phyloP scores from a whole-genome alignment of 2,888 invertebrate species.

The Perdita meconis region DNA sequence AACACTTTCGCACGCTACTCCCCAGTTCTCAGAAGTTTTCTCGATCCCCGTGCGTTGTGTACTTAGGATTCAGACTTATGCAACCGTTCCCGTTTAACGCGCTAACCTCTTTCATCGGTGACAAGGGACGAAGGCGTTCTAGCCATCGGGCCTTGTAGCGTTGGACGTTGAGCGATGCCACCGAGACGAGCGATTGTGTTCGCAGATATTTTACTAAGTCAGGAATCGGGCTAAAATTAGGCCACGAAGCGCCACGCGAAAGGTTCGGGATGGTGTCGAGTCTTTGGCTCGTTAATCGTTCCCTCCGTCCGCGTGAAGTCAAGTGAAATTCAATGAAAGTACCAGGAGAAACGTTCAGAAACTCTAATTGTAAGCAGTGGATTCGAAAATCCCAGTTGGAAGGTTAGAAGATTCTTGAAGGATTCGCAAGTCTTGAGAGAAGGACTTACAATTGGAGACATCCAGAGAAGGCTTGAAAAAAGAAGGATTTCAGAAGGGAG shows the following conservation, averaged over 20 bases:
- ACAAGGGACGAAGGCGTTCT: slow-evolving; percentile 74
- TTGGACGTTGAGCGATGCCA: slow-evolving; percentile 83
- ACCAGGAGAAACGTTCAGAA: not conserved
- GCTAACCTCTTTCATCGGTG: slow-evolving; percentile 67
- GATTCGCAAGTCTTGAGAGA: too few species aligned
- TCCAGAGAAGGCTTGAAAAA: too few species aligned
- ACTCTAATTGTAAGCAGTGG: too few species aligned
- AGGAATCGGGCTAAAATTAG: slow-evolving; percentile 78
- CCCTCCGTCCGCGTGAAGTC: slow-evolving; percentile 4
- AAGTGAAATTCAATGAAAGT: not conserved
- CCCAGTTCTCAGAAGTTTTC: slow-evolving; percentile 35
- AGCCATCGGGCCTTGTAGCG: slow-evolving; percentile 81
- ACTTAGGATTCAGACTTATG: slow-evolving; percentile 64
- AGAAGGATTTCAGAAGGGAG: too few species aligned
- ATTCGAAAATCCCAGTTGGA: too few species aligned
- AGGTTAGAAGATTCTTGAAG: too few species aligned
- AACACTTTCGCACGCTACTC: too few species aligned
- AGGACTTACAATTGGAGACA: too few species aligned
- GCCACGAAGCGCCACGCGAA: slow-evolving; percentile 44
- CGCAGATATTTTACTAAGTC: slow-evolving; percentile 77
- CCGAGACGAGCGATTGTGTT: slow-evolving; percentile 82
- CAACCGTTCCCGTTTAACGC: slow-evolving; percentile 66
- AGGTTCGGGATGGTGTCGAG: slow-evolving; percentile 34
- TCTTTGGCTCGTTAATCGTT: slow-evolving; percentile 58
- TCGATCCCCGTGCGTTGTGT: slow-evolving; percentile 6